Percentiles rank a stretch among this genome's conserved stretches.
Conservation (phyloP, 2,888 invertebrate species). For the Cryptosula pallasiana region DNA sequence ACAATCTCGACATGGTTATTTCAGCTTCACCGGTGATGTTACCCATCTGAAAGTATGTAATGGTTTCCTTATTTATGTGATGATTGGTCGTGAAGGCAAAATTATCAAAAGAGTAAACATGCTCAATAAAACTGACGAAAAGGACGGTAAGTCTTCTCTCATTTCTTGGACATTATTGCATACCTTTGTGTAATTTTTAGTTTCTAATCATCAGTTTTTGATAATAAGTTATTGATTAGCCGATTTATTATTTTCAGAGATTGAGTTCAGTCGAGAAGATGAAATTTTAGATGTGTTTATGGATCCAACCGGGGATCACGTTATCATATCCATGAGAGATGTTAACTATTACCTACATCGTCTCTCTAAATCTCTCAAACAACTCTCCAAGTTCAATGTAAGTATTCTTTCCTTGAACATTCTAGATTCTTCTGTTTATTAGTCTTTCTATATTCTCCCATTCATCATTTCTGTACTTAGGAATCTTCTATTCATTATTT, state of each 20-base stretch:
- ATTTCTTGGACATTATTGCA: too few species aligned
- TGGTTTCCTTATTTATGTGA: constrained; percentile 75
- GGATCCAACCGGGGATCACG: constrained; percentile 80
- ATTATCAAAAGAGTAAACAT: constrained; percentile 1
- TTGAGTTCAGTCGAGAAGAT: constrained; percentile 9
- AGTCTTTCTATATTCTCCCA: too few species aligned
- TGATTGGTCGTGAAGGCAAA: constrained; percentile 62
- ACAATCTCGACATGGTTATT: neutral
- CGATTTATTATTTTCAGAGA: too few species aligned
- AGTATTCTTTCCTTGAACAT: too few species aligned
- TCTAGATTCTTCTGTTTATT: too few species aligned
- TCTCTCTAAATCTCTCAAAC: constrained; percentile 69
- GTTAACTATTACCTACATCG: constrained; percentile 77
- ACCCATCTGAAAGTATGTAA: constrained; percentile 75
- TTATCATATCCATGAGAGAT: constrained; percentile 69
- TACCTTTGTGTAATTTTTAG: too few species aligned
- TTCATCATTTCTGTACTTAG: too few species aligned
- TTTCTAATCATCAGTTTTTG: too few species aligned
- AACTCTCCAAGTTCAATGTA: constrained; percentile 54
- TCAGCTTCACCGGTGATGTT: constrained; percentile 47
- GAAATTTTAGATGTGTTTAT: constrained; percentile 60
- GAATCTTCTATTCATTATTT: too few species aligned
- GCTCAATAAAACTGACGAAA: constrained; percentile 1
- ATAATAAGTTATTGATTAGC: too few species aligned
- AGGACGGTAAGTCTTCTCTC: constrained; percentile 13